Conservation (phyloP, 1,140 invertebrate genomes). For the Portunus trituberculatus region DNA sequence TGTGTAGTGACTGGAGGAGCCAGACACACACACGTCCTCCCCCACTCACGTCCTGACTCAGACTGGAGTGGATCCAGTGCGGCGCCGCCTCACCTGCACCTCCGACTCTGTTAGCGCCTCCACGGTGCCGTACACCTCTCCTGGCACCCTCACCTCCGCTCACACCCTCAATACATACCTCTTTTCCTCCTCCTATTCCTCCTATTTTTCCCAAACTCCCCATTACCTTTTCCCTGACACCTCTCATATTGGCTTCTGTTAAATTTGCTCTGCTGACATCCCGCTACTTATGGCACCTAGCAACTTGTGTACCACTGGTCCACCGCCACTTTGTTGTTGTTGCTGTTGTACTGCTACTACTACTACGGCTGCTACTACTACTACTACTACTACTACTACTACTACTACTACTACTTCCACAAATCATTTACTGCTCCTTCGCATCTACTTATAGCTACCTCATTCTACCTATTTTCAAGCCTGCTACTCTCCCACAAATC, state of each 20-base stretch:
- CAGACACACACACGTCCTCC: conserved; percentile 38
- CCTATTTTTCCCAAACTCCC: not conserved
- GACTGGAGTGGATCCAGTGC: conserved; percentile 29
- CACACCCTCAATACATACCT: not conserved
- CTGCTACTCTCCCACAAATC: not conserved
- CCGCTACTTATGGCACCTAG: not conserved
- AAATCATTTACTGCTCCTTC: not conserved
- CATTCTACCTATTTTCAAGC: not conserved
- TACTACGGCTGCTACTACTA: not conserved
- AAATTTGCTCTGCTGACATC: not conserved
- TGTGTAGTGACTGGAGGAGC: conserved; percentile 47
- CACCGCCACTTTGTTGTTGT: not conserved
- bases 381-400: not conserved
- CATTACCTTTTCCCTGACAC: not conserved
- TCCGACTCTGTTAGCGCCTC: conserved; percentile 39
- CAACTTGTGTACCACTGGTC: not conserved
- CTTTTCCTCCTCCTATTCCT: not conserved
- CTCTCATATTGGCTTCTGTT: conserved; percentile 1
- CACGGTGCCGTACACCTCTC: not conserved
- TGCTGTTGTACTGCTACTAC: no score
- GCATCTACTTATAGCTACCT: not conserved
- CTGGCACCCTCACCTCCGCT: not conserved
- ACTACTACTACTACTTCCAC: not conserved
- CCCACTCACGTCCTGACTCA: conserved; percentile 35
- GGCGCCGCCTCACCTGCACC: conserved; percentile 33